Conservation (phyloP, 92 coral and sea anemone genomes). For the Zoanthus sansibaricus region DNA sequence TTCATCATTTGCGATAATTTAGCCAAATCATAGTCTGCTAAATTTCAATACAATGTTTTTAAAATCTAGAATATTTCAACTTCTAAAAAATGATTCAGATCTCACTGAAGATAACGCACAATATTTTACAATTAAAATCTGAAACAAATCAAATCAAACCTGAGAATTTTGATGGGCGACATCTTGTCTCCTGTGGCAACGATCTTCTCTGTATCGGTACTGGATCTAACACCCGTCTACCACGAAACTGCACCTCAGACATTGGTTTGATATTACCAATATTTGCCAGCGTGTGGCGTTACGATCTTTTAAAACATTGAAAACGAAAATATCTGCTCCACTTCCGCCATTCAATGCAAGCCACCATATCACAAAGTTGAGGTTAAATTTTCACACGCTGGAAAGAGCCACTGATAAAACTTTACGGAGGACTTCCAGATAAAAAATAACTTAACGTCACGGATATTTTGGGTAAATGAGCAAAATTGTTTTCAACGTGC, state of each 20-base stretch:
- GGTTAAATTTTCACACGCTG: not conserved
- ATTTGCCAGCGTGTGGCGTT: not conserved
- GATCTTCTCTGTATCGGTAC: slow-evolving; percentile 77
- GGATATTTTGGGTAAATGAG: slow-evolving; percentile 43
- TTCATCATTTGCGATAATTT: too few species aligned
- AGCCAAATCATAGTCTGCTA: too few species aligned
- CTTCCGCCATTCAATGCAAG: slow-evolving; percentile 38
- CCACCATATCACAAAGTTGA: not conserved
- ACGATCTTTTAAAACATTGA: not conserved
- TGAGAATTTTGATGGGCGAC: slow-evolving; percentile 68
- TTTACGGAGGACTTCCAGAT: not conserved
- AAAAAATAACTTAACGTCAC: slow-evolving; percentile 13
- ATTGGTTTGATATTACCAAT: slow-evolving; percentile 2
- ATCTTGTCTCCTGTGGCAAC: slow-evolving; percentile 66
- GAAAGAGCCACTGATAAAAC: not conserved
- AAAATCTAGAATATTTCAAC: too few species aligned
- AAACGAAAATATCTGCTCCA: slow-evolving; percentile 24
- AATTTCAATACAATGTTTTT: too few species aligned
- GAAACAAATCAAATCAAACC: slow-evolving; percentile 52
- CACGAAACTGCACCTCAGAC: slow-evolving; percentile 78
- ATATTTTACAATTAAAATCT: not conserved
- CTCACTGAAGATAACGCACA: slow-evolving; percentile 1
- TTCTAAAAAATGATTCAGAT: not conserved
- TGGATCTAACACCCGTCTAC: slow-evolving; percentile 83
- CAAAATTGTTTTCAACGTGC: slow-evolving; percentile 37